Evolutionary conservation across 2,797 vertebrate species (phyloP).

Genomic region (Labeo calbasu): DNA sequence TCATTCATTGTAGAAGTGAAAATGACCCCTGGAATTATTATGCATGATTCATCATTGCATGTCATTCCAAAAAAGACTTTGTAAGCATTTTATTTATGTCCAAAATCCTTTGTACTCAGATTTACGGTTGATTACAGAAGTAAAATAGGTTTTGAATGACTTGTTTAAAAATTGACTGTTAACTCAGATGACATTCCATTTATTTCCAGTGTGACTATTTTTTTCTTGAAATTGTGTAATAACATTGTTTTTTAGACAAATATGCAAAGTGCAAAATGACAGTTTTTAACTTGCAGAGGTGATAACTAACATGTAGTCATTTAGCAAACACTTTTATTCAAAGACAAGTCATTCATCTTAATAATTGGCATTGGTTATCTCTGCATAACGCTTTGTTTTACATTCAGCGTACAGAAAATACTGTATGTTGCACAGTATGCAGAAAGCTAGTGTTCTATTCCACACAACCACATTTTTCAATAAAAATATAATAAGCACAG

Average conservation of each 20-base stretch:
- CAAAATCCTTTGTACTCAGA: neutral
- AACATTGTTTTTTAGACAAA: too few relatives aligned
- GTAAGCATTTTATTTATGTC: neutral
- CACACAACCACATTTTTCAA: neutral
- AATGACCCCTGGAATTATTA: neutral
- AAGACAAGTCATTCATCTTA: neutral
- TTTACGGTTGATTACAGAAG: neutral
- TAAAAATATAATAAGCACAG: neutral
- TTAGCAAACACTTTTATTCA: neutral
- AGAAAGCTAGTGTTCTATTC: neutral
- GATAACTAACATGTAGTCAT: neutral
- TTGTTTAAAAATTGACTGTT: neutral
- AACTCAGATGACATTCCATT: neutral
- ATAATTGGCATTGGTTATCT: neutral
- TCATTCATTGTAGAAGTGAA: neutral
- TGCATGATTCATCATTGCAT: neutral
- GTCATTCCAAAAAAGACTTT: neutral
- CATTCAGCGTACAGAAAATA: neutral
- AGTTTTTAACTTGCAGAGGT: neutral
- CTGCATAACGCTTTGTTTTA: neutral
- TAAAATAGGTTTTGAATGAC: neutral
- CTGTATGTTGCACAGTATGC: neutral
- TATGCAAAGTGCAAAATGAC: too few relatives aligned
- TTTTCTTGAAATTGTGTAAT: neutral
- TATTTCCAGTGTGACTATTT: neutral